Evolutionary conservation across 2,113 vertebrate species (phyloP), one percentile per base, ranked within the genome.

Genomic region (Sclerurus mexicanus): DNA sequence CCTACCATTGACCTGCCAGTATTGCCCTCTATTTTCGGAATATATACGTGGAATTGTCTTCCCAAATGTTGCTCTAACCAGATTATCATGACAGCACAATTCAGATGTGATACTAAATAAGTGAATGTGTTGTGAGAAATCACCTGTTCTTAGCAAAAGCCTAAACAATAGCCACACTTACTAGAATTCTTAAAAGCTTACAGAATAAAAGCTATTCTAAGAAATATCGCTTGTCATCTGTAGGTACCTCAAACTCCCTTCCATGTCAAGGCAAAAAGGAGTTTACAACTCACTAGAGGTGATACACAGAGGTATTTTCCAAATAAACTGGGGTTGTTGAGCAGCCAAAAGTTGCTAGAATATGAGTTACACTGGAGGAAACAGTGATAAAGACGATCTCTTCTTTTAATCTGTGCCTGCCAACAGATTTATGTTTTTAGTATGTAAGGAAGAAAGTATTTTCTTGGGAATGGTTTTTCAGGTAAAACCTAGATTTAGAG

Each of bases 51-150:
- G 68, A 89, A 23, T 3, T 84, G 37, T 47, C 47, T 67, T 85
- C 47, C 37, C 24, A 76, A 62, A 23, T 1, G 2, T 31, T 63
- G 21, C 37, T 87, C n/a, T 80, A 80, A 80, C 14, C 10, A 67
- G 7, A 18, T 76, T 47, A 63, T 23, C 0, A 0, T 14, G 25
- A 53, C 13, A 72, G 21, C 33, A 24, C 27, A 87, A 33, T 76
- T 92, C 17, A 73, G 64, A 44, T 7, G 4, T 53, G 24, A 62
- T 15, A 53, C 62, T 72, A 10, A 46, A 0, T 21, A 87, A 87
- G 9, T 35, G 19, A 80, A 85, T 18, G 31, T 4, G 18, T 68
- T 55, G 28, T 71, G 24, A 63, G 28, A 87, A 49, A 39, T 49
- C 62, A 80, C 10, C 44, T 63, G 35, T 33, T 50, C 23, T n/a